phyloP scores from a whole-genome alignment of 2,888 invertebrate species.

The Alviniconcha strummeri region DNA sequence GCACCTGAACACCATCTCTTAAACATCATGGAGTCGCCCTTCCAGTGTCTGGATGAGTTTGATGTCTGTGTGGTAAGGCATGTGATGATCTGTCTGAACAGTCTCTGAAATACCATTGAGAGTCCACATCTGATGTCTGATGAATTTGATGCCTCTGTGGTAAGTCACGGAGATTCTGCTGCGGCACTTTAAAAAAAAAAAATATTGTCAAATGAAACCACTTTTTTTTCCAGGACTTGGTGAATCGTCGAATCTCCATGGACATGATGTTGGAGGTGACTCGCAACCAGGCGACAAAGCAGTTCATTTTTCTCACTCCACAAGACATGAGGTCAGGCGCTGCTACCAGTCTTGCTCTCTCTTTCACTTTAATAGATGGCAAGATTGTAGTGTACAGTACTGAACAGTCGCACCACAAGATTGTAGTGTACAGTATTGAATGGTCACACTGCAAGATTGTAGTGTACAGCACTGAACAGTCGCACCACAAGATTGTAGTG shows the following conservation, averaged over 20 bases:
- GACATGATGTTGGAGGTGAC: conserved; percentile 87
- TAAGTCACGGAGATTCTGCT: conserved; percentile 66
- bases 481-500: too few species aligned
- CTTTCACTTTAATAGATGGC: not conserved
- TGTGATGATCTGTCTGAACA: conserved; percentile 60
- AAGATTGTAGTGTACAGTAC: not conserved
- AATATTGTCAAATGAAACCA: too few species aligned
- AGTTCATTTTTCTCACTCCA: conserved; percentile 94
- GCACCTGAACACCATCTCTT: conserved; percentile 81
- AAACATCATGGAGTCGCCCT: conserved; percentile 92
- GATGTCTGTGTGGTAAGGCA: conserved; percentile 92
- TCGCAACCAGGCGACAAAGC: conserved; percentile 78
- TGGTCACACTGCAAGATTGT: too few species aligned
- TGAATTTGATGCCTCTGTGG: conserved; percentile 98
- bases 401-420: not conserved
- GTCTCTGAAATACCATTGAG: conserved; percentile 93
- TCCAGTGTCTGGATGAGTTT: conserved; percentile 82
- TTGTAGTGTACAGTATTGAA: too few species aligned
- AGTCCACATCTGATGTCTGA: conserved; percentile 95
- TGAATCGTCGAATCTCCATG: conserved; percentile 87
- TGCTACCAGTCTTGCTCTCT: too few species aligned
- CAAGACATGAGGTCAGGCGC: conserved; percentile 75
- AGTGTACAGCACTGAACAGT: too few species aligned
- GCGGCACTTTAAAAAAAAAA: too few species aligned
- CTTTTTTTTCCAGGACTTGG: conserved; percentile 81